Base-by-base conservation (phyloP, 2,797 vertebrate species). In the Sarcoramphus papa region DNA sequence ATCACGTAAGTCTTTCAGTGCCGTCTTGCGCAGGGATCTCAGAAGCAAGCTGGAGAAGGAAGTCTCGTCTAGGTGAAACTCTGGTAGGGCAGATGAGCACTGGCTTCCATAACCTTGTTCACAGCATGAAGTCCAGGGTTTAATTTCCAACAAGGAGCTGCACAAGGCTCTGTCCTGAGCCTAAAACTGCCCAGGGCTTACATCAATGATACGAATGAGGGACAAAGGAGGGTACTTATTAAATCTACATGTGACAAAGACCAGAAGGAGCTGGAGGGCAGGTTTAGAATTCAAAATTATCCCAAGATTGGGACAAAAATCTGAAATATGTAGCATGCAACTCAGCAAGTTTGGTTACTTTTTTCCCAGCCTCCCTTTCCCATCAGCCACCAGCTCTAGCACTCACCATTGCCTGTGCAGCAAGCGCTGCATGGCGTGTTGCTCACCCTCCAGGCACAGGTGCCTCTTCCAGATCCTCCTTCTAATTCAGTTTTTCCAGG, bases 401-500 rank as follows among this genome's bases (percentile, higher is more conserved):
- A 37, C 37, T 37, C 37, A 37, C 37, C 37, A 37, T 37, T 37
- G 37, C 37, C 37, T 37, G 37, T 37, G 37, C 37, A 37, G 37
- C 37, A 37, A 37, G 37, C 10, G 10, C 57, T 77, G 51, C 28
- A 23, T 1, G 3, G 33, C 14, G 17, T 1, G 0, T 30, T 88
- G 28, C 35, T 88, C 37, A 31, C 50, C 24, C 74, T 79, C 22
- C 28, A 45, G 51, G 47, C 33, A 63, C 4, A 6, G 9, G 3
- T 72, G 24, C 37, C 50, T 88, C 43, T 67, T 95, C 64, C 82
- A 77, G 79, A 22, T 84, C 14, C 41, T 35, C 41, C 53, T 83
- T 79, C 54, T 73, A 68, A 62, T 65, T 78, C 41, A 51, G 5
- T 65, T 64, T n/a, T 72, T 72, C 40, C 40, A 73, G 43, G 24